phyloP scores from a whole-genome alignment of 2,113 vertebrate genomes.

The Mastomys natalensis region DNA sequence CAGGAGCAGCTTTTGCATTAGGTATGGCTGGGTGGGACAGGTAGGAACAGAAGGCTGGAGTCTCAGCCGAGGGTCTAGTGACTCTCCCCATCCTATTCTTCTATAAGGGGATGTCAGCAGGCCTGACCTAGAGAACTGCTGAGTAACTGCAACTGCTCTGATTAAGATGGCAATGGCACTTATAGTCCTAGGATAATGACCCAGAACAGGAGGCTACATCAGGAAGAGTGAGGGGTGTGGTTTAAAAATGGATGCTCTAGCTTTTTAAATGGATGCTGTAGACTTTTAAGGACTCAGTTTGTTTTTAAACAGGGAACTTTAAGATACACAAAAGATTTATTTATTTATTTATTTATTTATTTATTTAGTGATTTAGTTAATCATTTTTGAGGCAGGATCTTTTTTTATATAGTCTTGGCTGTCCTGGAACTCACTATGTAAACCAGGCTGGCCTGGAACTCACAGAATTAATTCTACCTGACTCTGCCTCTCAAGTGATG shows the following conservation, averaged over 20 bases:
- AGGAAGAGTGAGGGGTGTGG: not conserved
- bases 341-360: no score
- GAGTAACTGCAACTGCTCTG: not conserved
- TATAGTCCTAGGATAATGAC: not conserved
- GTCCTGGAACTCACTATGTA: not conserved
- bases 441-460: not conserved
- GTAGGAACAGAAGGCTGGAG: not conserved
- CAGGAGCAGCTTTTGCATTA: not conserved
- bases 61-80: not conserved
- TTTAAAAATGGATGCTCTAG: not conserved
- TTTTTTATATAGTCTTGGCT: not conserved
- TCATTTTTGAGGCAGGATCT: not conserved
- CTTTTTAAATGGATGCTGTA: not conserved
- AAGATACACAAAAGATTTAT: not conserved
- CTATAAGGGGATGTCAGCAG: not conserved
- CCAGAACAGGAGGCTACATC: not conserved
- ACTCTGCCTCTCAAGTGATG: not conserved
- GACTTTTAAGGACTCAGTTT: not conserved
- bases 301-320: constrained; percentile 12
- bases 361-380: no score
- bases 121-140: not conserved
- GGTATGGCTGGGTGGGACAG: no score
- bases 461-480: not conserved
- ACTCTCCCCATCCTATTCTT: not conserved
- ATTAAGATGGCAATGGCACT: not conserved